Evolutionary conservation across 2,888 invertebrate species (phyloP).

Genomic region (Amiota mariae): DNA sequence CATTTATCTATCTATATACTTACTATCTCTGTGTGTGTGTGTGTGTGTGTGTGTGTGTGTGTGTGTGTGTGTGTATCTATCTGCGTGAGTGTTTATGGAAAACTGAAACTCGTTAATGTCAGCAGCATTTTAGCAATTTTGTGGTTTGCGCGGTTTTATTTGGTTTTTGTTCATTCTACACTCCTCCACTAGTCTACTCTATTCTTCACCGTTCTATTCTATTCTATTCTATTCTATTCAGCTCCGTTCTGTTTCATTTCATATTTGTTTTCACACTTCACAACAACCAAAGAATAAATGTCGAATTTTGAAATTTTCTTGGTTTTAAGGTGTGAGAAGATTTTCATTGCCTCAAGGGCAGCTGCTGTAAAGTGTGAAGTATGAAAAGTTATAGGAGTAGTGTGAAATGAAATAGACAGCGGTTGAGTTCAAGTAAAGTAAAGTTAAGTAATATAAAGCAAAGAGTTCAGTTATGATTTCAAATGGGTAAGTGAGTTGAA

Average conservation of each 20-base stretch:
- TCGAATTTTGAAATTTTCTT: too few species aligned
- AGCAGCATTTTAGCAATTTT: not conserved
- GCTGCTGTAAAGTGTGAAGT: not conserved
- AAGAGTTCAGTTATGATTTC: too few species aligned
- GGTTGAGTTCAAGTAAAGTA: not conserved
- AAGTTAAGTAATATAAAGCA: too few species aligned
- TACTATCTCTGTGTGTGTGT: not conserved
- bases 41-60: not conserved
- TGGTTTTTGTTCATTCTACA: not conserved
- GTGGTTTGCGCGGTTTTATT: not conserved
- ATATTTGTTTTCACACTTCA: too few species aligned
- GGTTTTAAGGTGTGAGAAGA: not conserved
- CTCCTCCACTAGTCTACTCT: not conserved
- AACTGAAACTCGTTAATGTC: slow-evolving; percentile 16
- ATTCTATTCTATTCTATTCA: not conserved
- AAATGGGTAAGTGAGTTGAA: too few species aligned
- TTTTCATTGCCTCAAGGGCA: not conserved
- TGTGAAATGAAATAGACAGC: not conserved
- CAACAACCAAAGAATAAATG: too few species aligned
- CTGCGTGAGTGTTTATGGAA: slow-evolving; percentile 1
- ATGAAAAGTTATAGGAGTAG: too few species aligned
- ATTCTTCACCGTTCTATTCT: not conserved
- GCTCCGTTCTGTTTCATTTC: not conserved
- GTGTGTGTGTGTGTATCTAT: not conserved
- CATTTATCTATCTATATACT: too few species aligned